These are phyloP conservation scores for Cephus spinipes DNA, from an alignment of 2,888 invertebrate species.

Conservation along the genomic window DNA sequence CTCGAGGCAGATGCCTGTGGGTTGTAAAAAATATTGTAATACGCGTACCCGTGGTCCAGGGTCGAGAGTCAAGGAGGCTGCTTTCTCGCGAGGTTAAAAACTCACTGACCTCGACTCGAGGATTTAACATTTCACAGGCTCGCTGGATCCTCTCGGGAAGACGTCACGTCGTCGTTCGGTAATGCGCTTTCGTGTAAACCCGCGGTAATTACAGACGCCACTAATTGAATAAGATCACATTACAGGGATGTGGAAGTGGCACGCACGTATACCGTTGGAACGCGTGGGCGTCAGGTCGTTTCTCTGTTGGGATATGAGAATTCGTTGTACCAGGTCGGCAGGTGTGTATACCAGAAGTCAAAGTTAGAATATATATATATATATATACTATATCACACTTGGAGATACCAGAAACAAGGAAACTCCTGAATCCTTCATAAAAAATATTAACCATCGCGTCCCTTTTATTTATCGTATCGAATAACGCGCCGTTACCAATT, in stretches of 20 bases:
- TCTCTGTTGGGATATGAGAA: constrained; percentile 10
- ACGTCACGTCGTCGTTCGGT: not conserved
- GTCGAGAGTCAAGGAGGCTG: not conserved
- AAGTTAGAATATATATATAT: not conserved
- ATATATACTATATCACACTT: not conserved
- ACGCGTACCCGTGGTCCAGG: not conserved
- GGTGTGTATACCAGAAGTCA: not conserved
- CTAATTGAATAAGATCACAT: constrained; percentile 32
- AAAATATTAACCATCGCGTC: too few species aligned
- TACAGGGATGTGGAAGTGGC: constrained; percentile 21
- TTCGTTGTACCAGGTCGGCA: not conserved
- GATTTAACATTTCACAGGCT: not conserved
- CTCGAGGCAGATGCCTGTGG: not conserved
- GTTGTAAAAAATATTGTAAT: not conserved
- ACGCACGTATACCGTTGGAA: constrained; percentile 9
- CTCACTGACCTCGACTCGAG: not conserved
- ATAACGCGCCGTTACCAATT: constrained; percentile 9
- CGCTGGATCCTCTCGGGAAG: not conserved
- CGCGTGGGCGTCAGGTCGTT: constrained; percentile 26
- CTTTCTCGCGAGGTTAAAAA: not conserved
- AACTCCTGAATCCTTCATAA: not conserved
- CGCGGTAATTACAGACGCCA: constrained; percentile 15
- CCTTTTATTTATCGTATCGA: constrained; percentile 3
- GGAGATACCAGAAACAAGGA: constrained; percentile 9
- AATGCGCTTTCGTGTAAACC: constrained; percentile 4